Evolutionary conservation across 2,797 vertebrate genomes (phyloP).

Genomic region (Aphelocoma californica): DNA sequence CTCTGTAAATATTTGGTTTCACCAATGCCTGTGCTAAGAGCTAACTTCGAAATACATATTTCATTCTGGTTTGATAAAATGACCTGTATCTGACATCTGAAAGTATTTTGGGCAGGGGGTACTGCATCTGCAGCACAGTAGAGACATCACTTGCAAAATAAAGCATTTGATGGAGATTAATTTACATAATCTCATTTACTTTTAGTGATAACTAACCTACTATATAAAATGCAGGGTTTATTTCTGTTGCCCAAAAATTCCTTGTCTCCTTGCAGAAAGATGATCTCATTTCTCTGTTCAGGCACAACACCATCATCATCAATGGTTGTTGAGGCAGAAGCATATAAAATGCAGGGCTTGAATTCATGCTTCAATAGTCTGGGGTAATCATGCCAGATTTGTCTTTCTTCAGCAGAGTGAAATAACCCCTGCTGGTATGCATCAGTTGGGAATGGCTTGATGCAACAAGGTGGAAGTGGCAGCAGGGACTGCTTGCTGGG

Average conservation of each 20-base stretch:
- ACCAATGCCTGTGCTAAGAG: not conserved
- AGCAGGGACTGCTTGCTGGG: not conserved
- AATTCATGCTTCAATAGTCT: not conserved
- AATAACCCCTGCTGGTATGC: not conserved
- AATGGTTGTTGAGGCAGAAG: not conserved
- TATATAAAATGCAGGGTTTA: not conserved
- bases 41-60: not conserved
- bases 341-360: not conserved
- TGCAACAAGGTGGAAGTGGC: not conserved
- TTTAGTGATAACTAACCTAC: not conserved
- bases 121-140: not conserved
- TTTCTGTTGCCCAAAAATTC: not conserved
- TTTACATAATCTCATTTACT: not conserved
- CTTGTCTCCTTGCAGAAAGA: not conserved
- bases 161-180: not conserved
- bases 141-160: not conserved
- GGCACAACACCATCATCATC: not conserved
- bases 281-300: not conserved
- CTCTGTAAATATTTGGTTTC: constrained; percentile 9
- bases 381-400: not conserved
- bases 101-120: not conserved
- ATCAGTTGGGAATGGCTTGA: not conserved
- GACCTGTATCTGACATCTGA: not conserved
- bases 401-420: not conserved
- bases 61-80: not conserved